phyloP scores from a whole-genome alignment of 1,140 invertebrate genomes.

The Drosophila tsacasi region DNA sequence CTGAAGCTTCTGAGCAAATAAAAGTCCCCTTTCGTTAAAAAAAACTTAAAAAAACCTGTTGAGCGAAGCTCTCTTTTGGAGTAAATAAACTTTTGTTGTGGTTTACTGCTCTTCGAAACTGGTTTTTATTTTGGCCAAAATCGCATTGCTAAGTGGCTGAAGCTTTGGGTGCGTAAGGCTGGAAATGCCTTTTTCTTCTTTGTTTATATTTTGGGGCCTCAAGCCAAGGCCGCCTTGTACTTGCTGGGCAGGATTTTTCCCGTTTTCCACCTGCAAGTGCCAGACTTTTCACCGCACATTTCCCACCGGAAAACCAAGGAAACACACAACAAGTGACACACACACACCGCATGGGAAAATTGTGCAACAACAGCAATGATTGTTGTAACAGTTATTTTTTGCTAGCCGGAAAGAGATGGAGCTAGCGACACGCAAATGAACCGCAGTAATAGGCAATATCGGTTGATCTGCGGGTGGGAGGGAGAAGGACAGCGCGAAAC shows the following conservation, averaged over 20 bases:
- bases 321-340: conserved; percentile 45
- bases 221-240: conserved; percentile 61
- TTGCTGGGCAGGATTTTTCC: conserved; percentile 13
- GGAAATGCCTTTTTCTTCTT: conserved; percentile 4
- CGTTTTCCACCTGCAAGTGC: conserved; percentile 16
- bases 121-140: conserved; percentile 65
- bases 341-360: conserved; percentile 17
- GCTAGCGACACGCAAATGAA: conserved; percentile 48
- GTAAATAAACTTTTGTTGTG: conserved; percentile 58
- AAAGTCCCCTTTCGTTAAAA: conserved; percentile 13
- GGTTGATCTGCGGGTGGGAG: conserved; percentile 24
- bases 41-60: conserved; percentile 62
- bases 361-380: conserved; percentile 62
- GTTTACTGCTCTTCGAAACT: conserved; percentile 51
- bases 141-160: conserved; percentile 30
- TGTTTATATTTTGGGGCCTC: conserved; percentile 20
- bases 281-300: not conserved
- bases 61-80: conserved; percentile 50
- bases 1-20: conserved; percentile 19
- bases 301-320: conserved; percentile 39
- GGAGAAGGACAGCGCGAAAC: conserved; percentile 8
- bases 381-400: conserved; percentile 49
- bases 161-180: conserved; percentile 58
- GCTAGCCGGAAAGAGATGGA: conserved; percentile 8
- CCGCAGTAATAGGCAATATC: conserved; percentile 40